Evolutionary conservation across 1,140 invertebrate species (phyloP).

Genomic region (Hormaphis cornu): DNA sequence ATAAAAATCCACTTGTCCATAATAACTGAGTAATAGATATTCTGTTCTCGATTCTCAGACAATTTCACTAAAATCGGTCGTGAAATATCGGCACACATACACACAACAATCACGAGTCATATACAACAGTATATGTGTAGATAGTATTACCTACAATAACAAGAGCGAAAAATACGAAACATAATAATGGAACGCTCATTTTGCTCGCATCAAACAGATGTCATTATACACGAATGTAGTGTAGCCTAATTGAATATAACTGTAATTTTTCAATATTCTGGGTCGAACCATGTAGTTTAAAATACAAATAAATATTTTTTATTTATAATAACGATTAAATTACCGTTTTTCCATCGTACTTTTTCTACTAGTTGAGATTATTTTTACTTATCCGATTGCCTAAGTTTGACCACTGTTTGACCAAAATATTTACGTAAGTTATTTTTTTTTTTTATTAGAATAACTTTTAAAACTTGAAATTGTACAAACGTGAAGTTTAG

Average conservation of each 20-base stretch:
- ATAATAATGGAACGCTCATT: constrained; percentile 22
- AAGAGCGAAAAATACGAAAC: neutral
- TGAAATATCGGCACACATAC: constrained; percentile 22
- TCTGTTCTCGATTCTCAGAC: constrained; percentile 16
- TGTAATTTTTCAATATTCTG: constrained; percentile 4
- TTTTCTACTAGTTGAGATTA: too few species aligned
- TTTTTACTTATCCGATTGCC: too few species aligned
- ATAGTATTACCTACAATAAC: too few species aligned
- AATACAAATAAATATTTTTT: neutral
- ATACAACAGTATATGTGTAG: constrained; percentile 8
- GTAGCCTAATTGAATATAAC: constrained; percentile 28
- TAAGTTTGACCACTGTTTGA: too few species aligned
- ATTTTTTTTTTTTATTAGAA: too few species aligned
- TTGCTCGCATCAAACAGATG: constrained; percentile 11
- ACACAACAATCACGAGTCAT: constrained; percentile 6
- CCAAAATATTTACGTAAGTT: too few species aligned
- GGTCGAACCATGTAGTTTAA: neutral
- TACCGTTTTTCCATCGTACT: too few species aligned
- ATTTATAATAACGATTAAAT: neutral
- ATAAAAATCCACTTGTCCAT: constrained; percentile 22
- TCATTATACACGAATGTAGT: constrained; percentile 19
- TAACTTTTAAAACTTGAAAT: too few species aligned
- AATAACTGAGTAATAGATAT: constrained; percentile 30
- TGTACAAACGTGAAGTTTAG: too few species aligned
- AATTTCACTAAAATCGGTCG: constrained; percentile 17